phyloP scores from a whole-genome alignment of 2,113 vertebrate genomes.

The Cheirogaleus medius region DNA sequence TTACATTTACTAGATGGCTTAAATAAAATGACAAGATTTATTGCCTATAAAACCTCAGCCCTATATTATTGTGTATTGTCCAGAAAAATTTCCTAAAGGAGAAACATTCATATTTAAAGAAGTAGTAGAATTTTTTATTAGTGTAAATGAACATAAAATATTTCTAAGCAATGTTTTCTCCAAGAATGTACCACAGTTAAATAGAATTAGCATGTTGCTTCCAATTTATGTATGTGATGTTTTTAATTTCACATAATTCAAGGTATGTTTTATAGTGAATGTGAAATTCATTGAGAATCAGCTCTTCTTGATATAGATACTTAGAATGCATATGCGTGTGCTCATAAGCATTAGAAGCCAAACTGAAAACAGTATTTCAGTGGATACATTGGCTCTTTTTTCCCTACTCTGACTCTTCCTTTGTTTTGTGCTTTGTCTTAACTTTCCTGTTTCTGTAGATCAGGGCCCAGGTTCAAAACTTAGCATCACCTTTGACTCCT shows the following conservation, averaged over 20 bases:
- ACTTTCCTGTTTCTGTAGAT: background rate
- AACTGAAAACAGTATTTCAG: background rate
- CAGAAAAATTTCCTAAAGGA: background rate
- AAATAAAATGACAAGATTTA: constrained; percentile 46
- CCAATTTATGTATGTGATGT: background rate
- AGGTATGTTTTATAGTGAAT: background rate
- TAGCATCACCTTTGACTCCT: background rate
- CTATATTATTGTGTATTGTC: background rate
- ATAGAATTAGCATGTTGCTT: background rate
- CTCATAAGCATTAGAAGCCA: background rate
- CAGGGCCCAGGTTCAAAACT: background rate
- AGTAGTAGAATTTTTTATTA: background rate
- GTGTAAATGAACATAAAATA: background rate
- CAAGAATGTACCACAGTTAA: background rate
- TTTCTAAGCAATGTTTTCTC: background rate
- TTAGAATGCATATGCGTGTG: background rate
- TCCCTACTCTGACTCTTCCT: background rate
- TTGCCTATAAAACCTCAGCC: background rate
- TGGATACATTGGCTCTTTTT: background rate
- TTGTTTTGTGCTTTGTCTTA: background rate
- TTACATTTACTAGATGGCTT: background rate
- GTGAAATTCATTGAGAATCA: background rate
- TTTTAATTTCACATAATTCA: background rate
- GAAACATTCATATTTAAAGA: background rate
- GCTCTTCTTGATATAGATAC: background rate